Evolutionary conservation across 2,797 vertebrate species (phyloP).

Genomic region (Arnoldichthys spilopterus): DNA sequence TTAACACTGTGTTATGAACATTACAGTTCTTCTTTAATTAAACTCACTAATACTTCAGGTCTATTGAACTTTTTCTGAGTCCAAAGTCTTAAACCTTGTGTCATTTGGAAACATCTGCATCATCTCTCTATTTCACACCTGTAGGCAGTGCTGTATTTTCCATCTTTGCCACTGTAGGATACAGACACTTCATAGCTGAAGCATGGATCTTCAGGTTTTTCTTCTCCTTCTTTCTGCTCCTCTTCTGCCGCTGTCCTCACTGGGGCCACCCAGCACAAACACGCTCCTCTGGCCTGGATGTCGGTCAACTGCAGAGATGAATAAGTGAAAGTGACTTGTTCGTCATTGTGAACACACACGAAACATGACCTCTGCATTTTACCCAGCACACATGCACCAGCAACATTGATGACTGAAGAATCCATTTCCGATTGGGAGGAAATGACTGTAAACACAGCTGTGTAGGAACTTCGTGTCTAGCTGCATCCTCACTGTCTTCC

Average conservation of each 20-base stretch:
- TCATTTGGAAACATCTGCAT: no score
- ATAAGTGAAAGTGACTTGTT: no score
- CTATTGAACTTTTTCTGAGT: no score
- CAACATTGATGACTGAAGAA: not conserved
- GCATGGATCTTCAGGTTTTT: conserved; percentile 69
- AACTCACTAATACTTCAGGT: no score
- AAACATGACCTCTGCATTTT: no score
- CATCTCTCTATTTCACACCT: conserved; percentile 70
- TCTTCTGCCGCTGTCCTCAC: conserved; percentile 73
- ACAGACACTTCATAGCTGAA: conserved; percentile 87
- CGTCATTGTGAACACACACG: no score
- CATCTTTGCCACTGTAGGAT: conserved; percentile 89
- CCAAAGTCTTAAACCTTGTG: no score
- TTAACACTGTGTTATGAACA: no score
- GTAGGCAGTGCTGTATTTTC: conserved; percentile 87
- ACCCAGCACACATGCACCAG: no score
- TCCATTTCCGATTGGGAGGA: not conserved
- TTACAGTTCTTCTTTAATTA: no score
- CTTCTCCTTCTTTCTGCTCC: conserved; percentile 62
- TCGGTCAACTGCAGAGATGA: conserved; percentile 82
- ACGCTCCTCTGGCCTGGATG: conserved; percentile 84
- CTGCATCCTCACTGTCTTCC: conserved; percentile 11
- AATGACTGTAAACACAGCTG: not conserved
- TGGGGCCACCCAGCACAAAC: conserved; percentile 86
- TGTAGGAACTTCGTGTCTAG: not conserved